Evolutionary conservation across 2,113 vertebrate species (phyloP).

Genomic region (Lethenteron reissneri): DNA sequence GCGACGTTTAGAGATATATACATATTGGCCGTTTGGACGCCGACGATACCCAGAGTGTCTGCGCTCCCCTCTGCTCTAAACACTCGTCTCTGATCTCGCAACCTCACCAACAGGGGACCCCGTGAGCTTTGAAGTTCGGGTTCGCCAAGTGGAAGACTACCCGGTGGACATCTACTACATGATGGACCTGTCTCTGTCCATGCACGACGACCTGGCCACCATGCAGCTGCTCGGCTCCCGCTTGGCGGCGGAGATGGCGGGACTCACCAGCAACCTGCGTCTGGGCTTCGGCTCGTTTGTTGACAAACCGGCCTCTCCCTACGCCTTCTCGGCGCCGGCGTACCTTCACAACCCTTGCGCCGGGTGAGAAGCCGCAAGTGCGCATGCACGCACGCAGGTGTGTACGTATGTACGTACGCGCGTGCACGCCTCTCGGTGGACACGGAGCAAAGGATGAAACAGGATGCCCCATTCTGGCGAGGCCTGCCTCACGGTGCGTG

Average conservation of each 20-base stretch:
- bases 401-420: too few relatives aligned
- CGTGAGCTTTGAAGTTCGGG: constrained; percentile 48
- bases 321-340: constrained; percentile 67
- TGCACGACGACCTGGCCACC: constrained; percentile 83
- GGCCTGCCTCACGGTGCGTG: too few relatives aligned
- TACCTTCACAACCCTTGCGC: constrained; percentile 81
- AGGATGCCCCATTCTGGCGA: too few relatives aligned
- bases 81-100: neutral
- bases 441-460: too few relatives aligned
- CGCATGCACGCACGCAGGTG: too few relatives aligned
- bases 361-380: constrained; percentile 32
- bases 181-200: constrained; percentile 96
- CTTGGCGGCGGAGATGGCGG: constrained; percentile 73
- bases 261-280: constrained; percentile 88
- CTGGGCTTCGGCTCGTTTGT: constrained; percentile 86
- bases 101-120: constrained; percentile 34
- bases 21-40: neutral
- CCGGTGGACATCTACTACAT: constrained; percentile 92
- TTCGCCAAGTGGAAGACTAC: constrained; percentile 87
- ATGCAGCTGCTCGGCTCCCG: constrained; percentile 74
- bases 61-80: neutral
- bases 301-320: constrained; percentile 92
- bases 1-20: neutral
- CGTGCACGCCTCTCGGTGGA: too few relatives aligned
- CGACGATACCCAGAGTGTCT: neutral